phyloP scores from a whole-genome alignment of 1,140 invertebrate species.

The Ceratitis capitata region DNA sequence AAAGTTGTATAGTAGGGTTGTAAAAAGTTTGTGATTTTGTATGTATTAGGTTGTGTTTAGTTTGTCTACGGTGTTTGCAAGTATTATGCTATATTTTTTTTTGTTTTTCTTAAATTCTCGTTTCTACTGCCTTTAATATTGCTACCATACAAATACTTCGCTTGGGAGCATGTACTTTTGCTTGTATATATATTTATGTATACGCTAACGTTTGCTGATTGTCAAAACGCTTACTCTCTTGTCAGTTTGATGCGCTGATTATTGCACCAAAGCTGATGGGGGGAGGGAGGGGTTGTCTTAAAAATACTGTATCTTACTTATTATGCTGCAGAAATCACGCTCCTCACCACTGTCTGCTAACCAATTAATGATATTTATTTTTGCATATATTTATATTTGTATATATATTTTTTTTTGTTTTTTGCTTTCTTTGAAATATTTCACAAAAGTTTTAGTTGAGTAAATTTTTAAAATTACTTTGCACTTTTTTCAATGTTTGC shows the following conservation, averaged over 20 bases:
- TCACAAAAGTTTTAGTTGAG: background rate
- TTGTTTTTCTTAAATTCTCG: background rate
- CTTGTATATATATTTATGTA: slow-evolving; percentile 38
- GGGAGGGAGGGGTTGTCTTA: too few relatives aligned
- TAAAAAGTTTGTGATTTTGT: background rate
- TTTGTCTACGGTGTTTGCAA: background rate
- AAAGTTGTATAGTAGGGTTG: background rate
- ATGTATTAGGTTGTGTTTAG: background rate
- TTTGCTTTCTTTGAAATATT: background rate
- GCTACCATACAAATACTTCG: background rate
- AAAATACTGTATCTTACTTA: slow-evolving; percentile 23
- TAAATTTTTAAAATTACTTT: background rate
- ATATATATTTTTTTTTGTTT: background rate
- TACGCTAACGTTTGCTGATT: slow-evolving; percentile 64
- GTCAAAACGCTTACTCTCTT: slow-evolving; percentile 65
- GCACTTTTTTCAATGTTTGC: background rate
- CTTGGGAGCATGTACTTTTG: background rate
- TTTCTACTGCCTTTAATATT: background rate
- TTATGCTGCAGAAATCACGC: background rate
- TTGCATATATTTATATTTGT: background rate
- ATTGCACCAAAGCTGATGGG: background rate
- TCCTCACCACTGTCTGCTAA: background rate
- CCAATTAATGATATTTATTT: background rate
- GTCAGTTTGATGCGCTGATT: slow-evolving; percentile 38
- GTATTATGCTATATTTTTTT: background rate